Conservation (phyloP, 2,888 invertebrate genomes). For the Mythimna impura region DNA sequence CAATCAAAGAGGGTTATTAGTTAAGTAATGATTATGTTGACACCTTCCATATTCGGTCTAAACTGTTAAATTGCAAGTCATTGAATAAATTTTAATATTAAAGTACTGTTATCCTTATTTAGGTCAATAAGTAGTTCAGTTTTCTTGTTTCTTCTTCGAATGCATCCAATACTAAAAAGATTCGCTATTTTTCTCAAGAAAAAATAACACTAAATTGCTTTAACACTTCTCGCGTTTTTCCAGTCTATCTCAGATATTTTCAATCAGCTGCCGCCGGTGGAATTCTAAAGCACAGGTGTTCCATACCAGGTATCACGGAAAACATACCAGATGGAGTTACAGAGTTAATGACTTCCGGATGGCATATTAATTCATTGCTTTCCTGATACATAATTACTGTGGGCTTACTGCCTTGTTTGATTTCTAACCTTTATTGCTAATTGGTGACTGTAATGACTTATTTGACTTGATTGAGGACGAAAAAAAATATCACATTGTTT, state of each 20-base stretch:
- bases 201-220: constrained; percentile 21
- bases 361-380: constrained; percentile 63
- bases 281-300: constrained; percentile 60
- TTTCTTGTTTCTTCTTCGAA: not conserved
- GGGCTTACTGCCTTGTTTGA: constrained; percentile 1
- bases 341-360: constrained; percentile 60
- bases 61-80: constrained; percentile 37
- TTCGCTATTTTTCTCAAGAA: not conserved
- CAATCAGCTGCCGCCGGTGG: constrained; percentile 45
- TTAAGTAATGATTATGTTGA: constrained; percentile 47
- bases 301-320: constrained; percentile 58
- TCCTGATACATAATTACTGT: constrained; percentile 59
- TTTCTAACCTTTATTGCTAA: constrained; percentile 19
- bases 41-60: constrained; percentile 53
- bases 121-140: not conserved
- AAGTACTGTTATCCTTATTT: constrained; percentile 10
- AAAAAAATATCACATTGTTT: not conserved
- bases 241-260: constrained; percentile 40
- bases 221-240: constrained; percentile 22
- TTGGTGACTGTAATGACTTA: not conserved
- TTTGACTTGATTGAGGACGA: constrained; percentile 15
- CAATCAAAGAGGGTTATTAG: constrained; percentile 34
- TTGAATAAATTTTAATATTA: constrained; percentile 40
- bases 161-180: not conserved
- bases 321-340: constrained; percentile 46